Conservation (phyloP, 2,888 invertebrate genomes). For the Carterocephalus palaemon region DNA sequence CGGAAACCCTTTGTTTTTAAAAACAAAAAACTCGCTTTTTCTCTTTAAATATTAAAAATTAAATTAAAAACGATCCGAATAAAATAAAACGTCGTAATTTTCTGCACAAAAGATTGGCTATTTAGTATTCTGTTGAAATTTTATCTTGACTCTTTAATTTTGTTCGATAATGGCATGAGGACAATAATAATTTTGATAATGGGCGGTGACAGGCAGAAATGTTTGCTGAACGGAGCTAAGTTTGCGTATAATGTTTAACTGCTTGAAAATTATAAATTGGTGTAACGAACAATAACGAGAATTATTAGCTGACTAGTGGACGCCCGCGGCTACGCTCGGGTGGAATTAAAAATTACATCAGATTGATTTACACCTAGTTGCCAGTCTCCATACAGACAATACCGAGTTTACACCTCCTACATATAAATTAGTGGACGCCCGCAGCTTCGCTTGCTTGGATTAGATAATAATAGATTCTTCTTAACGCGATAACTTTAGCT, state of each 20-base stretch:
- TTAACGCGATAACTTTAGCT: too few species aligned
- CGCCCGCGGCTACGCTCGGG: too few species aligned
- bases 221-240: constrained; percentile 10
- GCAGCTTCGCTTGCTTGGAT: too few species aligned
- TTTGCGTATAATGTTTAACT: constrained; percentile 1
- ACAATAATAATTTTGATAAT: constrained; percentile 19
- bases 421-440: too few species aligned
- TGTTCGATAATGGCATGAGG: constrained; percentile 16
- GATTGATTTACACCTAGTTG: too few species aligned
- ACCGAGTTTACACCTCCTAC: too few species aligned
- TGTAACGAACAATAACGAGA: too few species aligned
- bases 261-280: too few species aligned
- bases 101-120: constrained; percentile 21
- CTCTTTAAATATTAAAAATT: constrained; percentile 18
- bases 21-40: constrained; percentile 6
- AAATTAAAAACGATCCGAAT: constrained; percentile 15
- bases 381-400: too few species aligned
- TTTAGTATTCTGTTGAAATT: constrained; percentile 22
- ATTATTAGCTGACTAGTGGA: too few species aligned
- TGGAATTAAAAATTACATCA: too few species aligned
- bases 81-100: constrained; percentile 19
- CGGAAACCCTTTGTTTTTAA: not conserved
- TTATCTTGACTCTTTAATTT: constrained; percentile 17
- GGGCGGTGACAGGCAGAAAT: constrained; percentile 10
- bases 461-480: too few species aligned